Base-by-base conservation (phyloP, 1,140 invertebrate species). In the Monochamus saltuarius region DNA sequence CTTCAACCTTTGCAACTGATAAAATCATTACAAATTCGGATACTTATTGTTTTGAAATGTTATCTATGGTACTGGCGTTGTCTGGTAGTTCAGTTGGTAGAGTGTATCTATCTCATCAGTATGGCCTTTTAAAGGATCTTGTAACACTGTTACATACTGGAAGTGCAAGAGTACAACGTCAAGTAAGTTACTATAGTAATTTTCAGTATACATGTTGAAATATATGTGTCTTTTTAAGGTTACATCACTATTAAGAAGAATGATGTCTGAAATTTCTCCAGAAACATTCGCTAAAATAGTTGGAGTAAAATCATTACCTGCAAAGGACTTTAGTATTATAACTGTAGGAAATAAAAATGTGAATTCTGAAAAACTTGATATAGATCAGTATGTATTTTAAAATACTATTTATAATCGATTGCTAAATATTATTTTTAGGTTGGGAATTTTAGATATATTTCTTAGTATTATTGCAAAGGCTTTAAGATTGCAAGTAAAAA, bases 11-110 rank as follows among this genome's bases (percentile, higher is more conserved):
- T 6, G 56, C 63, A 2, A 62, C 65, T 9, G 70, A 65, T 17
- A 57, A 68, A 22, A 73, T 70, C 73, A 76, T 76, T 49, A 80
- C 82, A 71, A 72, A 82, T 46, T 79, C 88, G 2, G 95, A 98
- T 79, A 94, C 92, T 7, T 98, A 97, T 73, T 98, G 95, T 79
- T 98, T 98, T 76, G 95, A 98, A 81, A 95, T 98, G 91, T 78
- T 98, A 7, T 97, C 93, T 1, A 92, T 98, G 87, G 95, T 89
- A 13, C 75, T 97, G 60, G 95, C 96, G 0, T 77, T 98, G n/a
- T 96, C 92, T 65, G 95, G 95, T 3, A 97, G 94, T 62, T 83
- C 87, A 0, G 93, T 97, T 0, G 95, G 95, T 0, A 81, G 94
- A 34, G 85, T 87, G 8, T 96, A 97, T 77, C 79, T 98, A 4